Evolutionary conservation across 2,113 vertebrate species (phyloP), one percentile per base, ranked within the genome.

Genomic region (Spilogale gracilis): DNA sequence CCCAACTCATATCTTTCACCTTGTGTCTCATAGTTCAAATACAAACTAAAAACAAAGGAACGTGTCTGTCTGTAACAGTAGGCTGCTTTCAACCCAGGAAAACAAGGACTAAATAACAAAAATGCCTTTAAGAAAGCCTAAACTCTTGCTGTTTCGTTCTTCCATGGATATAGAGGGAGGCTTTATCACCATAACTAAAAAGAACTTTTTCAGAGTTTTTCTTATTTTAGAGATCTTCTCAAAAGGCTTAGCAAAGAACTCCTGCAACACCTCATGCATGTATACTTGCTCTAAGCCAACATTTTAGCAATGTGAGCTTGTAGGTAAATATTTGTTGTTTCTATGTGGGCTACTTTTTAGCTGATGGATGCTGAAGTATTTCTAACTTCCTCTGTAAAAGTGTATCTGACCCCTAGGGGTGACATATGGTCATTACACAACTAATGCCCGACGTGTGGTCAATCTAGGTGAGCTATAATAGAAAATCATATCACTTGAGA

Each of bases 361-460:
- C 43, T 89, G 65, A 89, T 89, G n/a, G 50, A 85, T 79, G 61
- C 63, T 56, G 80, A 50, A 63, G 52, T 89, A 88, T 84, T 97
- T 97, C 78, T 96, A 58, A 96, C 95, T 96, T 95, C 43, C 73
- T 43, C 58, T 93, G 85, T 96, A 90, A 97, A 93, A 89, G 94
- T 96, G 52, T 95, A 95, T 95, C 48, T 93, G 84, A 94, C 90
- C 90, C 56, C 78, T 96, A 86, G 52, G n/a, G 74, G 84, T 97
- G 65, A 92, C 63, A 78, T 83, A 38, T 82, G 67, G 54, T 94
- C 83, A 97, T 97, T 96, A 89, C 78, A 95, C 45, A 97, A 11
- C 81, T 69, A 58, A 54, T 83, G 52, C 76, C 54, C 21, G 13
- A 95, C 71, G 32, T 45, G 23, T 86, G 20, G 32, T 85, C 63